Percentiles rank a stretch among this genome's conserved stretches.
phyloP scores from a whole-genome alignment of 2,113 vertebrate species.

The Peromyscus leucopus region DNA sequence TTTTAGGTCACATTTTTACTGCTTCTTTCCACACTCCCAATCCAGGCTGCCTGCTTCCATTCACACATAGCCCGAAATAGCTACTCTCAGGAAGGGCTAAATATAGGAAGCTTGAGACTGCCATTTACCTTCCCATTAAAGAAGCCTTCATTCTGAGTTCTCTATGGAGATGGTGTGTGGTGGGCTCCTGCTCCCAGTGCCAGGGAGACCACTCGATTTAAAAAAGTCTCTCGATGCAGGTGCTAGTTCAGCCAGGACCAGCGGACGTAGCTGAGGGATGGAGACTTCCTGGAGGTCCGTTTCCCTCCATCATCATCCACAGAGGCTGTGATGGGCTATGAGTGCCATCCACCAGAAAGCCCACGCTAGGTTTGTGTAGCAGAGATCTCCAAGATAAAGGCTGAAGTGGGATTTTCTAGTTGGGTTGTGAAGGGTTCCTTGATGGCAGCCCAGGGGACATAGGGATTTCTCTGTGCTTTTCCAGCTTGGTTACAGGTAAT shows the following conservation, averaged over 20 bases:
- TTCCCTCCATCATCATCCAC: rapidly evolving
- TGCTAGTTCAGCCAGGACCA: rapidly evolving
- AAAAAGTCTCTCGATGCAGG: rapidly evolving
- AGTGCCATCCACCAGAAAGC: background rate
- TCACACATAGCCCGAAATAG: conserved; percentile 63
- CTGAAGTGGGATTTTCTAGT: background rate
- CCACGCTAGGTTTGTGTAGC: background rate
- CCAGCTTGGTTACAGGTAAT: no score
- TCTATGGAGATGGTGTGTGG: background rate
- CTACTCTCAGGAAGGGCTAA: conserved; percentile 70
- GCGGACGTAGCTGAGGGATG: rapidly evolving
- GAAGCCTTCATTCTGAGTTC: background rate
- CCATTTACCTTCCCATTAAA: background rate
- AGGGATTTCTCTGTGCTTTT: background rate
- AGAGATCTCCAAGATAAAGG: rapidly evolving
- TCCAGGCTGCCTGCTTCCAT: background rate
- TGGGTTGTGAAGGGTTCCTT: background rate
- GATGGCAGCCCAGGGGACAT: background rate
- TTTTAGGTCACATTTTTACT: background rate
- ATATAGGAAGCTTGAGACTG: conserved; percentile 42
- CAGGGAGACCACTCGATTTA: background rate
- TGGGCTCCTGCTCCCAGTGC: background rate
- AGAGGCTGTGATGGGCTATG: background rate
- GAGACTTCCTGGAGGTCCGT: rapidly evolving
- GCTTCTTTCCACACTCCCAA: background rate